Evolutionary conservation across 2,797 vertebrate species (phyloP).

Genomic region (Cuniculus paca): DNA sequence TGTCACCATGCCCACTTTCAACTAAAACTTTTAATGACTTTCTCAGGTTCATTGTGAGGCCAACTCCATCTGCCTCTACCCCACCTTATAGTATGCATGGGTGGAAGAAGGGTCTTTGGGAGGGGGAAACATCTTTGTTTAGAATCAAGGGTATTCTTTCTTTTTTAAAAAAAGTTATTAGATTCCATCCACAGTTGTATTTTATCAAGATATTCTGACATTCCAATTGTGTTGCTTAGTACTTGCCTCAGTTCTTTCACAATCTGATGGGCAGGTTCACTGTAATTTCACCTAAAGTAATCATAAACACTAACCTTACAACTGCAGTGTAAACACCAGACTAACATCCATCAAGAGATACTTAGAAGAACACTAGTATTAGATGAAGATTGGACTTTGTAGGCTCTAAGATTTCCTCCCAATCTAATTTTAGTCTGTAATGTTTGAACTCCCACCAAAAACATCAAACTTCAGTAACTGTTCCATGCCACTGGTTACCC

Average conservation of each 20-base stretch:
- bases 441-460: conserved; percentile 1
- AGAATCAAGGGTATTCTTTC: neutral
- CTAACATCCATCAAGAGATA: neutral
- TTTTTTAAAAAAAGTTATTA: neutral
- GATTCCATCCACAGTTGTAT: neutral
- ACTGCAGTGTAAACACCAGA: neutral
- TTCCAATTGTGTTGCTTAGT: conserved; percentile 42
- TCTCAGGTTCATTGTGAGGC: neutral
- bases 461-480: neutral
- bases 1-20: neutral
- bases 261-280: neutral
- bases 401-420: conserved; percentile 5
- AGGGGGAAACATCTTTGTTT: neutral
- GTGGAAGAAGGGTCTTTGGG: neutral
- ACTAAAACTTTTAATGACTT: neutral
- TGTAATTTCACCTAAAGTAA: conserved; percentile 42
- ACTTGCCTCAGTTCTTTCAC: conserved; percentile 25
- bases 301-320: conserved; percentile 44
- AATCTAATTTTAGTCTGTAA: conserved; percentile 23
- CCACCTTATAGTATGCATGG: neutral
- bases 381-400: neutral
- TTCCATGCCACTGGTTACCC: neutral
- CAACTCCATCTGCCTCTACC: neutral
- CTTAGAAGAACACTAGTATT: neutral
- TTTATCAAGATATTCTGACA: conserved; percentile 14